Percentiles rank a stretch among this genome's conserved stretches.
These are phyloP conservation scores for Plutella xylostella DNA, from an alignment of 2,888 invertebrate species.

Conservation along the genomic window DNA sequence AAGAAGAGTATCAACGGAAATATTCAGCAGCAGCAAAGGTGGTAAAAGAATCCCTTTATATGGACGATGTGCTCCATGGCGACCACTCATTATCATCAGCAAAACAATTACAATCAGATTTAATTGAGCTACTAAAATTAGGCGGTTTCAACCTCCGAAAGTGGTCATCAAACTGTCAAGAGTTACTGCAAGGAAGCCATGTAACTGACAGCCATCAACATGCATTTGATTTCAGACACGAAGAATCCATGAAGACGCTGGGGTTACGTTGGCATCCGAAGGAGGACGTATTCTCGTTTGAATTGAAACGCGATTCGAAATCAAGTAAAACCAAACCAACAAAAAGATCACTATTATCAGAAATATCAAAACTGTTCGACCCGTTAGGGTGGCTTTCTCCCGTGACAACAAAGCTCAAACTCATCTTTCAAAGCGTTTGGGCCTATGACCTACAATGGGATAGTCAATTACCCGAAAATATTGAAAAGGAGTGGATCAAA, in stretches of 20 bases:
- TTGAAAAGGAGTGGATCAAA: neutral
- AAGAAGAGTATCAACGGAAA: neutral
- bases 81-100: neutral
- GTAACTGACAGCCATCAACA: neutral
- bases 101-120: neutral
- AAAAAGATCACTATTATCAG: slow-evolving; percentile 2
- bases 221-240: neutral
- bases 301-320: neutral
- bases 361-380: neutral
- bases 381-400: slow-evolving; percentile 9
- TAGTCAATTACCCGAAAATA: neutral
- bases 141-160: neutral
- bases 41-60: neutral
- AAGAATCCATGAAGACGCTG: neutral
- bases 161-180: neutral
- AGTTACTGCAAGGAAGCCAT: neutral
- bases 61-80: neutral
- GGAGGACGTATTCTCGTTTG: neutral
- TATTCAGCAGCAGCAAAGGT: neutral
- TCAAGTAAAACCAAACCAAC: neutral
- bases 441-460: neutral
- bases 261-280: slow-evolving; percentile 1
- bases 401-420: slow-evolving; percentile 7
- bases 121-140: neutral
- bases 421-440: slow-evolving; percentile 10